Evolutionary conservation across 1,140 invertebrate genomes (phyloP), one percentile per base, ranked within the genome.

Genomic region (Aethina tumida): DNA sequence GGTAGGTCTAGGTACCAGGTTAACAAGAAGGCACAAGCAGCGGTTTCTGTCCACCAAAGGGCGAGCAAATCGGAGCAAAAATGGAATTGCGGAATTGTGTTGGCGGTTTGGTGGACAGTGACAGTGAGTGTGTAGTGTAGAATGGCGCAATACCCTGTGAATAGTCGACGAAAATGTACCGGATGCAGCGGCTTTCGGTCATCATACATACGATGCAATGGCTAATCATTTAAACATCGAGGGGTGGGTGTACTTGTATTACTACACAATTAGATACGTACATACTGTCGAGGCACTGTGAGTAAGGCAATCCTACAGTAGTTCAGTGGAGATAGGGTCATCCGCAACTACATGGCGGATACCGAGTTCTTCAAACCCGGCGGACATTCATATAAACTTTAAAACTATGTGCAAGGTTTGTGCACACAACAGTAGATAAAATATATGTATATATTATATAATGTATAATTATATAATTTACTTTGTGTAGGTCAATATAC

Each of bases 241-340:
- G 41, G 29, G 45, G 55, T n/a, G 55, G n/a, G n/a, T n/a, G n/a
- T n/a, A n/a, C n/a, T n/a, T n/a, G n/a, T n/a, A n/a, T n/a, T 57
- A 49, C 47, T 57, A 55, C 52, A 57, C 49, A 56, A 53, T 54
- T 51, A 59, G 51, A 59, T 59, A 62, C 56, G 47, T 62, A 62
- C 59, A 59, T 61, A 60, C 58, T 60, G 56, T 62, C 55, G 53
- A 62, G 59, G 59, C 59, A 62, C 59, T 62, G 59, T 62, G 59
- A 62, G 56, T 62, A 62, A 62, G 59, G 59, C 59, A 59, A 55
- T 60, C 54, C 59, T 62, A 62, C 58, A 60, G 47, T 60, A 62
- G 54, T 59, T 52, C 49, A 60, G 59, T 62, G 56, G 55, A 62
- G 50, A 58, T 52, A 55, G 56, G 55, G 51, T 58, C 45, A 45